Percentiles rank a stretch among this genome's conserved stretches.
phyloP scores from a whole-genome alignment of 2,888 invertebrate genomes.

The Miltochrista miniata region DNA sequence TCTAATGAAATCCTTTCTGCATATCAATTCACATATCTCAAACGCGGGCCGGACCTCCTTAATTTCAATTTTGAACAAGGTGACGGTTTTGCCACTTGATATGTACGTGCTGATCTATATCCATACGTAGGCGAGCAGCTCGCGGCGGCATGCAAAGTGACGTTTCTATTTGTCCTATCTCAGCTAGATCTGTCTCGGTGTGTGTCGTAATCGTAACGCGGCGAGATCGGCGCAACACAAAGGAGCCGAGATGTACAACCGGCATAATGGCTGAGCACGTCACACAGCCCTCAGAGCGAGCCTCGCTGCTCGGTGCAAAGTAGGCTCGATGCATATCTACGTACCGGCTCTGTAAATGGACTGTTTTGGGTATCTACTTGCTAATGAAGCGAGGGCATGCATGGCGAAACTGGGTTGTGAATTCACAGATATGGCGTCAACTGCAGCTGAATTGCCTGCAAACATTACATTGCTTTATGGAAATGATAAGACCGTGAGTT shows the following conservation, averaged over 20 bases:
- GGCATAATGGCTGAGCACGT: conserved; percentile 75
- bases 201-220: conserved; percentile 77
- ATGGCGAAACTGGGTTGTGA: conserved; percentile 71
- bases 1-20: conserved; percentile 64
- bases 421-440: conserved; percentile 71
- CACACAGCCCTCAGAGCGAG: conserved; percentile 58
- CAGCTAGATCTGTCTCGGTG: conserved; percentile 74
- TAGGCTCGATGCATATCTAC: conserved; percentile 78
- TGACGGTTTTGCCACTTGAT: conserved; percentile 63
- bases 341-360: conserved; percentile 77
- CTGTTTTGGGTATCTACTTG: conserved; percentile 81
- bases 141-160: conserved; percentile 76
- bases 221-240: conserved; percentile 75
- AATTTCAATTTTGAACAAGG: conserved; percentile 50
- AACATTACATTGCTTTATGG: conserved; percentile 62
- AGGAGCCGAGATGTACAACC: conserved; percentile 76
- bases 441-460: conserved; percentile 64
- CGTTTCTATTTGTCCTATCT: conserved; percentile 80
- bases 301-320: conserved; percentile 53
- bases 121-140: conserved; percentile 59
- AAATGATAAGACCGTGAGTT: conserved; percentile 38
- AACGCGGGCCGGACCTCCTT: conserved; percentile 32
- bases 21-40: conserved; percentile 36
- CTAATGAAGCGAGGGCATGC: conserved; percentile 75
- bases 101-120: conserved; percentile 64